Conservation (phyloP, 2,113 vertebrate genomes). For the Bos indicus region DNA sequence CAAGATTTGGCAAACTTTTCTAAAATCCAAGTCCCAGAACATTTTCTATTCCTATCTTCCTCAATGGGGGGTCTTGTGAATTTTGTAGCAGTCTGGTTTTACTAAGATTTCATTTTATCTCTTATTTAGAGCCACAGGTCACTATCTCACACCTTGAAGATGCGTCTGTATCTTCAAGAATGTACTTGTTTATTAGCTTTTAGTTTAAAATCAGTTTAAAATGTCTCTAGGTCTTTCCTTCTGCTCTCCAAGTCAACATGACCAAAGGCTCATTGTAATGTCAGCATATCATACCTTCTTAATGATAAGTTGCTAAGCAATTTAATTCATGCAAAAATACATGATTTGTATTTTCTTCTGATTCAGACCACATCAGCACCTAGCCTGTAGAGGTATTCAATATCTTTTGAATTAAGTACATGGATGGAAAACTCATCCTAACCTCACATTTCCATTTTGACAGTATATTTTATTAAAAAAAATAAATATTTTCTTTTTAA, state of each 20-base stretch:
- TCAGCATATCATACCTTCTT: background rate
- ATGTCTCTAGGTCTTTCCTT: background rate
- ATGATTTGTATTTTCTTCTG: background rate
- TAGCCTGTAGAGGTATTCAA: background rate
- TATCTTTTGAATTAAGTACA: background rate
- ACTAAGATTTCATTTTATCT: background rate
- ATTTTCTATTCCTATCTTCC: background rate
- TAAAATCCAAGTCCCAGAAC: background rate
- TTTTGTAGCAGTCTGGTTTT: background rate
- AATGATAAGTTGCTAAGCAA: background rate
- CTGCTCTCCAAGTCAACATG: background rate
- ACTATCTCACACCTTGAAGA: background rate
- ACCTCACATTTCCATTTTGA: background rate
- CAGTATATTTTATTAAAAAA: background rate
- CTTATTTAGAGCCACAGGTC: background rate
- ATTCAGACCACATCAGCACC: background rate
- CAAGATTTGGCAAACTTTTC: background rate
- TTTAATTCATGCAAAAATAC: background rate
- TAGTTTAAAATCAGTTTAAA: background rate
- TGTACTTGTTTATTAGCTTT: background rate
- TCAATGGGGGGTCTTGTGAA: background rate
- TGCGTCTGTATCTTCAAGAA: background rate
- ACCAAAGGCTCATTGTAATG: background rate
- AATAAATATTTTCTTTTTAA: background rate
- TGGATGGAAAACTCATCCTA: background rate